Percentiles rank a stretch among this genome's conserved stretches.
These are phyloP conservation scores for Cryptoprocta ferox DNA, from an alignment of 2,797 vertebrate genomes.

Conservation along the genomic window DNA sequence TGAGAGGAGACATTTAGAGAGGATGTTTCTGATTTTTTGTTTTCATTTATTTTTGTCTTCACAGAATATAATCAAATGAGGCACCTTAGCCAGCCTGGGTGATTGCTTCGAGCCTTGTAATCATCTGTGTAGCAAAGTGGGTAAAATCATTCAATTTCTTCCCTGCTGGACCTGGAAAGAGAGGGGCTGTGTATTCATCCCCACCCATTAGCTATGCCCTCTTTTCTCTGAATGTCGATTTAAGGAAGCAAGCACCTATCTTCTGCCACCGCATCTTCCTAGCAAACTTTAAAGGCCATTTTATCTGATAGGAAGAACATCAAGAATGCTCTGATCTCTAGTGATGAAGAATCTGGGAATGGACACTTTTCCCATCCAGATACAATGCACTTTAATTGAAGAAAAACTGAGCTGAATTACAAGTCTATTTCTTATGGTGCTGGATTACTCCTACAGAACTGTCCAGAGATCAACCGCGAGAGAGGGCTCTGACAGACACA, in stretches of 20 bases:
- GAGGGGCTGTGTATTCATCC: constrained; percentile 87
- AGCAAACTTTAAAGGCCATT: constrained; percentile 88
- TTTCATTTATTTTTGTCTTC: constrained; percentile 88
- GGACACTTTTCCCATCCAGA: constrained; percentile 85
- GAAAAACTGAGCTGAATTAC: constrained; percentile 87
- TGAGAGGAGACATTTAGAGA: constrained; percentile 87
- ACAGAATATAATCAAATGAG: constrained; percentile 93
- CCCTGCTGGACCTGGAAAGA: constrained; percentile 89
- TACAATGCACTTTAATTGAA: constrained; percentile 91
- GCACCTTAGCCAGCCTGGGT: constrained; percentile 88
- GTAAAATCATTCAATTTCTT: constrained; percentile 87
- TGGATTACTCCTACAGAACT: constrained; percentile 88
- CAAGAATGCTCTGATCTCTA: constrained; percentile 81
- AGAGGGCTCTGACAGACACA: constrained; percentile 91
- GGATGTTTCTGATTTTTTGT: constrained; percentile 85
- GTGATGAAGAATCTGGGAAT: constrained; percentile 86
- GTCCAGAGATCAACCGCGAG: constrained; percentile 87
- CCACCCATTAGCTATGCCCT: constrained; percentile 86
- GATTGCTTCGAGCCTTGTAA: constrained; percentile 87
- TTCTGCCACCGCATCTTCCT: constrained; percentile 81
- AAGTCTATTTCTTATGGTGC: constrained; percentile 90
- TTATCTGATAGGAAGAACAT: constrained; percentile 80
- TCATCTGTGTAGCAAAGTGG: constrained; percentile 91
- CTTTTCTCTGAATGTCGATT: constrained; percentile 88
- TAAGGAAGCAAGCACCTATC: constrained; percentile 87